Conservation (phyloP, 2,113 vertebrate species). For the Sula dactylatra region DNA sequence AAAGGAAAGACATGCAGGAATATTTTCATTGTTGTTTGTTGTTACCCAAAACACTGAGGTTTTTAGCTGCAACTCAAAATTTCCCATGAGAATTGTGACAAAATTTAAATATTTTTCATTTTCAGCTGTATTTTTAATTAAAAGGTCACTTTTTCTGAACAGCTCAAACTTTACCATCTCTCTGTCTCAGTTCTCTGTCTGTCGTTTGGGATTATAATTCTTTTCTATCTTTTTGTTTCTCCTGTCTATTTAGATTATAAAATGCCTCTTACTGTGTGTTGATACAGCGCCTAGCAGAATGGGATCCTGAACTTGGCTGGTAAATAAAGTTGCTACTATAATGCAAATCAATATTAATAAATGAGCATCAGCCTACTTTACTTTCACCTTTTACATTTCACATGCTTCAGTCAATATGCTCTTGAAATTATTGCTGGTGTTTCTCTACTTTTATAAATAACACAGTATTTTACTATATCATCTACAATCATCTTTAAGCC, state of each 20-base stretch:
- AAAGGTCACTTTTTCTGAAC: conserved; percentile 44
- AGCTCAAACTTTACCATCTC: conserved; percentile 23
- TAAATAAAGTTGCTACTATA: not conserved
- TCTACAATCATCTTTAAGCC: not conserved
- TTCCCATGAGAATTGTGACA: conserved; percentile 22
- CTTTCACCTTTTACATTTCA: conserved; percentile 39
- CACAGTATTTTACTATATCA: not conserved
- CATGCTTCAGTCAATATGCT: not conserved
- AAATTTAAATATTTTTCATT: conserved; percentile 65
- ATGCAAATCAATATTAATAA: conserved; percentile 59
- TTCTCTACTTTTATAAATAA: not conserved
- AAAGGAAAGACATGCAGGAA: not conserved
- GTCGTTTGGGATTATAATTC: conserved; percentile 25
- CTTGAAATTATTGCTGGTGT: not conserved
- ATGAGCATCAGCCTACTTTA: conserved; percentile 22
- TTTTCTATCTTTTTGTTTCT: not conserved
- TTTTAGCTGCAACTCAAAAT: conserved; percentile 6
- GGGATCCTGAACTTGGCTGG: conserved; percentile 12
- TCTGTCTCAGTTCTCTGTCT: conserved; percentile 14
- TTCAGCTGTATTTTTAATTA: conserved; percentile 52
- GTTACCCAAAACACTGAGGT: not conserved
- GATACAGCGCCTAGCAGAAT: not conserved
- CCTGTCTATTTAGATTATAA: conserved; percentile 29
- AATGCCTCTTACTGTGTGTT: not conserved
- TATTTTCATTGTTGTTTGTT: conserved; percentile 13